phyloP scores from a whole-genome alignment of 1,140 invertebrate species.

The Drosophila busckii region DNA sequence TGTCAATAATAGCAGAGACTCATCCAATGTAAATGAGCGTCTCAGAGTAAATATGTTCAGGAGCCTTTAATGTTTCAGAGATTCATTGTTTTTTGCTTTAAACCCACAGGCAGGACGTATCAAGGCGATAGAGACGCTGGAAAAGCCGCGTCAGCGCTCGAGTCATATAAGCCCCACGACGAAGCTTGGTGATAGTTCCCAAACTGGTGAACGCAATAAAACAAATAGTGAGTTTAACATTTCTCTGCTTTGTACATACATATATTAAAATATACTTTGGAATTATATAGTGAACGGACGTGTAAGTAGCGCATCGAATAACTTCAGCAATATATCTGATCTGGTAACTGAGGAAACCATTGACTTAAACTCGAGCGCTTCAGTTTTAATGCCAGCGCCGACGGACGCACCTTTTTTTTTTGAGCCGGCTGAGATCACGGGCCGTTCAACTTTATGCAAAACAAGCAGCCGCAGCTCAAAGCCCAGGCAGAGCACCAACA shows the following conservation, averaged over 20 bases:
- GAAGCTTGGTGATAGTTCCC: too few species aligned
- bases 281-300: neutral
- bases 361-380: slow-evolving; percentile 52
- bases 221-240: too few species aligned
- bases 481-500: slow-evolving; percentile 10
- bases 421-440: slow-evolving; percentile 69
- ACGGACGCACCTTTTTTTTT: slow-evolving; percentile 55
- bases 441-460: slow-evolving; percentile 57
- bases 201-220: too few species aligned
- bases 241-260: too few species aligned
- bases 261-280: too few species aligned
- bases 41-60: slow-evolving; percentile 43
- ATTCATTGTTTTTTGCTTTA: neutral
- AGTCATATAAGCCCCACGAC: slow-evolving; percentile 9
- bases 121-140: slow-evolving; percentile 56
- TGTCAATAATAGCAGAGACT: slow-evolving; percentile 13
- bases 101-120: slow-evolving; percentile 42
- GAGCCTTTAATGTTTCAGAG: neutral
- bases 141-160: slow-evolving; percentile 28
- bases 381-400: slow-evolving; percentile 23
- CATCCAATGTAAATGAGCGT: slow-evolving; percentile 49
- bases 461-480: slow-evolving; percentile 4
- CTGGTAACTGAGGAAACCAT: slow-evolving; percentile 69
- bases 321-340: slow-evolving; percentile 62
- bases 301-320: slow-evolving; percentile 1